phyloP scores from a whole-genome alignment of 2,797 vertebrate species.

The Typhlichthys eigenmanni region DNA sequence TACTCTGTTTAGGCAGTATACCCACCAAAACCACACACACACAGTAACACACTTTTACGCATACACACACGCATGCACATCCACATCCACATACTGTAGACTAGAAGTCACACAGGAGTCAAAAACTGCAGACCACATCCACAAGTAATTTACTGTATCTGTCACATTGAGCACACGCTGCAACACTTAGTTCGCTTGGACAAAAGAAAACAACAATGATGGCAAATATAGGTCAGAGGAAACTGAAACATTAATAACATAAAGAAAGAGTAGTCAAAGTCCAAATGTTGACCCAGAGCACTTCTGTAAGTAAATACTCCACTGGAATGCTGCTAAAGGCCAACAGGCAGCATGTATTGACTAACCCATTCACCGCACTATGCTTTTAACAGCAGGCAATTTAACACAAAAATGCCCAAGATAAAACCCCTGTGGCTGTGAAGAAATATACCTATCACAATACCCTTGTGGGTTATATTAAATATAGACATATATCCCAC shows the following conservation, averaged over 20 bases:
- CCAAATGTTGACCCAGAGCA: slow-evolving; percentile 46
- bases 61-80: slow-evolving; percentile 5
- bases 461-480: slow-evolving; percentile 35
- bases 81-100: neutral
- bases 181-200: slow-evolving; percentile 57
- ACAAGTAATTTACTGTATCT: too few relatives aligned
- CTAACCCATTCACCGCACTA: slow-evolving; percentile 40
- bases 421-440: slow-evolving; percentile 11
- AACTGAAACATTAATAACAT: slow-evolving; percentile 76
- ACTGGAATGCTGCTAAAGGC: slow-evolving; percentile 19
- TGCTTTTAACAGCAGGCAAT: slow-evolving; percentile 23
- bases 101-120: slow-evolving; percentile 1
- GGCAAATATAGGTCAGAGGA: slow-evolving; percentile 75
- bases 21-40: neutral
- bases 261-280: slow-evolving; percentile 67
- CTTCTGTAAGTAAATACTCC: too few relatives aligned
- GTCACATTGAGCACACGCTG: neutral
- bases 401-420: slow-evolving; percentile 24
- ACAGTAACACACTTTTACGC: neutral
- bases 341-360: slow-evolving; percentile 39
- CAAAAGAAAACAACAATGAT: slow-evolving; percentile 42
- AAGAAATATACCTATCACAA: slow-evolving; percentile 40
- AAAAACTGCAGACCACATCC: too few relatives aligned
- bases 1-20: neutral
- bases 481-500: slow-evolving; percentile 12